Base-by-base conservation (phyloP, 2,797 vertebrate genomes). In the Gila robusta region DNA sequence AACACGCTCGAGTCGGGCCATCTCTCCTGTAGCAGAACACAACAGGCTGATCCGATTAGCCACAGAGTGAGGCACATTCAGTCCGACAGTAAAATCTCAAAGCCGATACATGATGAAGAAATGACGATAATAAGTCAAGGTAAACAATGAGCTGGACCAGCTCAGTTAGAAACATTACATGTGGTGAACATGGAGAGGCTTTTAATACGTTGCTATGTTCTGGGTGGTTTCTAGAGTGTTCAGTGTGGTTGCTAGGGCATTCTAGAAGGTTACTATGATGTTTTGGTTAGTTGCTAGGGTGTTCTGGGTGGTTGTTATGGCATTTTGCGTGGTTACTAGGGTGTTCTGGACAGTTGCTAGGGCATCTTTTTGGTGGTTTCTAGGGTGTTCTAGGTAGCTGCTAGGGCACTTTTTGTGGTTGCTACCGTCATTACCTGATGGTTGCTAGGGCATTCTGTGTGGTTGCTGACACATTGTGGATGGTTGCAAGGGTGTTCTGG, bases 61-160 rank as follows among this genome's bases (percentile, higher is more conserved):
- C 89, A 92, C 89, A 85, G 89, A 91, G 93, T 93, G 94, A 93
- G 94, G 92, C 93, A 93, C 91, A 94, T 94, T 93, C 92, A 92
- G 91, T 91, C 92, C 91, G 91, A 94, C 92, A 93, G 94, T 95
- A 93, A 94, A 94, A 95, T 93, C 92, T 94, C 93, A 92, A 95
- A 93, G 94, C 92, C 94, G 92, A 94, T 94, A 93, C 92, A 90
- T 90, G 89, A 92, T 89, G 89, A 89, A 86, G 19, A 64, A 81
- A 71, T 35, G 49, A 83, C 62, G 37, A 49, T 49, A 49, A 69
- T 79, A 81, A 47, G 91, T 89, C 87, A 88, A 56, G 49, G 72
- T 70, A 81, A 83, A 67, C 21, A 66, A 62, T 76, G 52, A 71
- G 67, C 32, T 78, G 23, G 28, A 59, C 2, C 1, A 62, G 54